These are phyloP conservation scores for Zaprionus kolodkinae DNA, from an alignment of 1,140 invertebrate genomes.

Conservation along the genomic window DNA sequence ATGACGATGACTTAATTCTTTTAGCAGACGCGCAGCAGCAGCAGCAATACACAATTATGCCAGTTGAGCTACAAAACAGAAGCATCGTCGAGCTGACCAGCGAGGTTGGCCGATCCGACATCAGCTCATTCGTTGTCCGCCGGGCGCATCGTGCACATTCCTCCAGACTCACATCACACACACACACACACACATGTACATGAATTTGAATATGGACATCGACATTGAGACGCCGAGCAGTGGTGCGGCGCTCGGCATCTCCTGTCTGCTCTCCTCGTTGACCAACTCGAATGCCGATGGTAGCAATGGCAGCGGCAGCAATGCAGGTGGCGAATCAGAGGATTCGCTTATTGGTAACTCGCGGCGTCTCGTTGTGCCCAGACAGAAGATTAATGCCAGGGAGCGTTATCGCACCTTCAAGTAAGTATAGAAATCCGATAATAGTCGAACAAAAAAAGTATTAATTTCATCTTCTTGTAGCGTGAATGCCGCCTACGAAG, in stretches of 20 bases:
- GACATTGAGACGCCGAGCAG: conserved; percentile 12
- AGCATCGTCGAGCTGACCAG: conserved; percentile 22
- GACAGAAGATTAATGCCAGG: conserved; percentile 88
- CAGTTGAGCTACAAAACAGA: conserved; percentile 36
- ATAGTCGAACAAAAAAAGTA: too few species aligned
- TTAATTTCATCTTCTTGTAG: conserved; percentile 69
- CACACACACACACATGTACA: conserved; percentile 3
- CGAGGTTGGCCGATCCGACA: conserved; percentile 15
- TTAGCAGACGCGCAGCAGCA: conserved; percentile 60
- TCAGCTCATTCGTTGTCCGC: conserved; percentile 52
- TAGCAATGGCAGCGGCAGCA: conserved; percentile 27
- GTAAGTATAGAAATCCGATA: conserved; percentile 78
- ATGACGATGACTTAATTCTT: conserved; percentile 82
- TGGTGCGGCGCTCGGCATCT: background rate
- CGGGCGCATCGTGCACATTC: background rate
- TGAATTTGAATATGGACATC: conserved; percentile 28
- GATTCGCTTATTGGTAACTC: conserved; percentile 41
- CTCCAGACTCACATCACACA: conserved; percentile 12
- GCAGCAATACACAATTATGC: conserved; percentile 8
- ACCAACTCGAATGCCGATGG: conserved; percentile 26
- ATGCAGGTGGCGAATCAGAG: conserved; percentile 50
- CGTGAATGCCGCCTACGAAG: conserved; percentile 95
- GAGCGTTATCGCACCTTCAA: conserved; percentile 91
- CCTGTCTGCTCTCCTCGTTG: conserved; percentile 38
- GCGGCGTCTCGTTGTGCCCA: conserved; percentile 81